These are phyloP conservation scores for Mechanitis mazaeus DNA, from an alignment of 2,888 invertebrate genomes.

Conservation along the genomic window DNA sequence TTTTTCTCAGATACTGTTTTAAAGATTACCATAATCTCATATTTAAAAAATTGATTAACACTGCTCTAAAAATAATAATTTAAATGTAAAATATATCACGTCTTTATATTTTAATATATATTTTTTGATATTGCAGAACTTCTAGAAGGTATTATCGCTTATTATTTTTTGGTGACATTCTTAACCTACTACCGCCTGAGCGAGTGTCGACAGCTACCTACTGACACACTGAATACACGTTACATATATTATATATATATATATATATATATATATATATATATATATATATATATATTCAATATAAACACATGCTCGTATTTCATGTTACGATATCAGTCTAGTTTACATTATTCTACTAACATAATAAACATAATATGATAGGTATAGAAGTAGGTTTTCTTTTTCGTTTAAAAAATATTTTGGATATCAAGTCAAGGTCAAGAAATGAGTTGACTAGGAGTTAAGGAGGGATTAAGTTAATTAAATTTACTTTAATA, in stretches of 20 bases:
- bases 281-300: constrained; percentile 48
- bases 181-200: constrained; percentile 27
- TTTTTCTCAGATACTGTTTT: too few species aligned
- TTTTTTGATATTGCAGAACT: too few species aligned
- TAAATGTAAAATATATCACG: too few species aligned
- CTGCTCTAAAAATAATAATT: too few species aligned
- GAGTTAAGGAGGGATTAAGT: too few species aligned
- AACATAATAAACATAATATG: not conserved
- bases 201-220: constrained; percentile 45
- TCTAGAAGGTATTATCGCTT: constrained; percentile 19
- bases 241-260: constrained; percentile 51
- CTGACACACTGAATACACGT: constrained; percentile 61
- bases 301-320: constrained; percentile 34
- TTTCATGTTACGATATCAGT: constrained; percentile 21
- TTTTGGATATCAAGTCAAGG: too few species aligned
- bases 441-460: too few species aligned
- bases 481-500: too few species aligned
- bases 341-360: constrained; percentile 4
- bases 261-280: constrained; percentile 56
- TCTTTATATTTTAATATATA: too few species aligned
- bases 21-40: too few species aligned
- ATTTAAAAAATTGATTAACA: too few species aligned
- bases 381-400: not conserved
- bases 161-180: constrained; percentile 23
- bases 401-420: not conserved